Evolutionary conservation across 2,888 invertebrate genomes (phyloP), one percentile per base, ranked within the genome.

Genomic region (Rambutsinella grinnellia): DNA sequence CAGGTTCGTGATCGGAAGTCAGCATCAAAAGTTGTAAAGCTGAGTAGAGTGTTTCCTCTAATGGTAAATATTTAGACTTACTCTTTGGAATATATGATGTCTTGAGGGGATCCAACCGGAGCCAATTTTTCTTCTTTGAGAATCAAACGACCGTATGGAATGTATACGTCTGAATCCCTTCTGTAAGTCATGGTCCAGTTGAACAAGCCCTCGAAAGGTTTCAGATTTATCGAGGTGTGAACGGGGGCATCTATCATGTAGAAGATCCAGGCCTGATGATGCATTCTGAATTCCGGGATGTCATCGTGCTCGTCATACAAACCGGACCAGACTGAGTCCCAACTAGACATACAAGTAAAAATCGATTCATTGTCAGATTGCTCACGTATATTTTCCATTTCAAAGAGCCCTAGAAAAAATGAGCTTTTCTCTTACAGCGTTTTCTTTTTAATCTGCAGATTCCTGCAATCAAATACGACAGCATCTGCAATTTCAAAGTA

Each of bases 111-210:
- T 15, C 47, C 5, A 26, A 58, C 61, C 3, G 53, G 6, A 60
- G 28, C 36, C 60, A 47, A 53, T 21, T 6, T 69, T 69, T 69
- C 69, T 28, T 44, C 71, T 17, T 24, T 2, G 27, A 78, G 76
- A 10, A 80, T 5, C 10, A 83, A 27, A 17, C 72, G 66, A 0
- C 80, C 81, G 28, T 80, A 83, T 0, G 83, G 83, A 47, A 76
- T 76, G 28, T 79, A 76, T 15, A 83, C 75, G 65, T 83, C 81
- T 0, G 83, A 83, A 56, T 82, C 79, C 13, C 28, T 26, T 6
- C 82, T 72, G 72, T 76, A 82, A 5, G 79, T 74, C 71, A 77
- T 76, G 1, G 82, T 79, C 81, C 76, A 82, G 53, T 82, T 81
- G 57, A 83, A 83, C 53, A 77, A 26, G n/a, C 72, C 75, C 28